Conservation (phyloP, 2,797 vertebrate genomes). For the Sebastes reedi region DNA sequence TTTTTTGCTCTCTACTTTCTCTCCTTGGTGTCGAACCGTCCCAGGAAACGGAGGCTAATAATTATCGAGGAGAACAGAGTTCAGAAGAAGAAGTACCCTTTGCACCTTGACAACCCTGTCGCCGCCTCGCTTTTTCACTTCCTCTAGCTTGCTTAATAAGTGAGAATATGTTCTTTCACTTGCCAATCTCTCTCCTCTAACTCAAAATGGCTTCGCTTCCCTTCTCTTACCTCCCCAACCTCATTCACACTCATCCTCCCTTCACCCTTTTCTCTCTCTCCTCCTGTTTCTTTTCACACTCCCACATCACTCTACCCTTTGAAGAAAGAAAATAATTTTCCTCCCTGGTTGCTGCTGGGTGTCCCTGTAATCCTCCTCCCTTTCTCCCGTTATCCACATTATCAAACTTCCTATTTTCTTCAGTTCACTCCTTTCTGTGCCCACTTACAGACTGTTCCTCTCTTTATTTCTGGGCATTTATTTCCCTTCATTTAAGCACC, state of each 20-base stretch:
- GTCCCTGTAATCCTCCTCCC: neutral
- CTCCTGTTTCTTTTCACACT: conserved; percentile 35
- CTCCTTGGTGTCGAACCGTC: neutral
- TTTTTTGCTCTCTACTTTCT: neutral
- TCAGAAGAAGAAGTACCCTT: conserved; percentile 39
- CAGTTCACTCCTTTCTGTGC: conserved; percentile 6
- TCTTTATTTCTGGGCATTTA: neutral
- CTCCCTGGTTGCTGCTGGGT: neutral
- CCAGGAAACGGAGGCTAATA: conserved; percentile 50
- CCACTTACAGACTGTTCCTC: neutral
- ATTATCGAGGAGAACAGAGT: conserved; percentile 62
- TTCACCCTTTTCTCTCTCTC: conserved; percentile 13
- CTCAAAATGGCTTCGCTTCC: conserved; percentile 37
- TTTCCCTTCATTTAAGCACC: conserved; percentile 55
- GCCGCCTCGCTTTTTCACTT: conserved; percentile 33
- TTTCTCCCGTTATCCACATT: neutral
- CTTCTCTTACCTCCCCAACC: conserved; percentile 1
- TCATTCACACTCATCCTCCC: conserved; percentile 33
- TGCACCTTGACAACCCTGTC: conserved; percentile 35
- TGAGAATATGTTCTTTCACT: conserved; percentile 45
- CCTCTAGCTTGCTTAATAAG: conserved; percentile 48
- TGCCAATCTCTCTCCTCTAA: conserved; percentile 14
- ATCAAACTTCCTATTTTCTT: conserved; percentile 1
- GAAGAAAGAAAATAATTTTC: conserved; percentile 16
- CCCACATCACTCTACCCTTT: conserved; percentile 16